Conservation (phyloP, 2,113 vertebrate species). For the Tamias sibiricus region DNA sequence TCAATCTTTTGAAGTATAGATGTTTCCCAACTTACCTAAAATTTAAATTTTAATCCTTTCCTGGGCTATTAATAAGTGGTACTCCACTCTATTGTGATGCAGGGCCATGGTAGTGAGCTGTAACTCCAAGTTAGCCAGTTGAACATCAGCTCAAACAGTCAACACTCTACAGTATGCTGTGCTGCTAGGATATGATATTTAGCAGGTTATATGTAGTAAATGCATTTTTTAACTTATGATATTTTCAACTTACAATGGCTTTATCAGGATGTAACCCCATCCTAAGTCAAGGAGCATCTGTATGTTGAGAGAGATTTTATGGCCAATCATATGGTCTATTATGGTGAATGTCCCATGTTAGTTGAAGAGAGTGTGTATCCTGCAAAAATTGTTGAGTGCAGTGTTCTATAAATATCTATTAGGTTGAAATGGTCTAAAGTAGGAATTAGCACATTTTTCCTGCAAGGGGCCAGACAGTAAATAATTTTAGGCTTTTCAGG, state of each 20-base stretch:
- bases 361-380: neutral
- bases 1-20: neutral
- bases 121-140: no score
- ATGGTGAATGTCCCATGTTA: neutral
- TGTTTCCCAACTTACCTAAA: neutral
- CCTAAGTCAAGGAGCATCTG: neutral
- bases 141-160: neutral
- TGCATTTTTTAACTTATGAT: neutral
- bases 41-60: neutral
- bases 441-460: neutral
- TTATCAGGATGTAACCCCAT: neutral
- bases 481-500: neutral
- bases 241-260: neutral
- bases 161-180: no score
- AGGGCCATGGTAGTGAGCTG: no score
- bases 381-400: neutral
- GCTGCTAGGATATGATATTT: neutral
- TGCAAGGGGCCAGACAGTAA: neutral
- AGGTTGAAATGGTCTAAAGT: neutral
- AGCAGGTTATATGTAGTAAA: neutral
- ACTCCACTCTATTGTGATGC: neutral
- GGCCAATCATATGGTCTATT: neutral
- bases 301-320: neutral
- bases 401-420: neutral
- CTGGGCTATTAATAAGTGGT: neutral